These are phyloP conservation scores for Drosophila nr. perissopoda DNA, from an alignment of 2,888 invertebrate species.

Conservation along the genomic window DNA sequence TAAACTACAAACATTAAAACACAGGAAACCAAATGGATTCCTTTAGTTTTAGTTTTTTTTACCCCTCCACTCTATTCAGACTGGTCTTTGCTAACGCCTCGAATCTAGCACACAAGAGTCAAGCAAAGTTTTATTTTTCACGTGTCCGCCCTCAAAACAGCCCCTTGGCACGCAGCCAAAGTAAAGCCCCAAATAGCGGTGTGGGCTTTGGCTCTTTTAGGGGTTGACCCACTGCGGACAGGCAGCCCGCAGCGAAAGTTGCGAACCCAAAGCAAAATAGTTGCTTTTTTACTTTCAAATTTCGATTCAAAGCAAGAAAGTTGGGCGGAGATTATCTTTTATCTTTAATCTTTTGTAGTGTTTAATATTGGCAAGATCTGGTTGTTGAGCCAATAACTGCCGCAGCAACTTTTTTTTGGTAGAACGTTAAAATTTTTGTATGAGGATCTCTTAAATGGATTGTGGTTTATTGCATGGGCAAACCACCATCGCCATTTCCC, in stretches of 20 bases:
- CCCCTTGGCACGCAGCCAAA: constrained; percentile 71
- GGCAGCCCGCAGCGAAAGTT: constrained; percentile 26
- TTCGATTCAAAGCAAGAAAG: constrained; percentile 15
- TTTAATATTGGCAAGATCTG: neutral
- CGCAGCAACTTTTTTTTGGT: neutral
- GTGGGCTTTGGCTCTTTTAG: constrained; percentile 11
- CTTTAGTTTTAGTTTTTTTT: constrained; percentile 9
- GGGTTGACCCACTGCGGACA: constrained; percentile 56
- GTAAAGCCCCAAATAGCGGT: constrained; percentile 9
- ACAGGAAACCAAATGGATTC: constrained; percentile 22
- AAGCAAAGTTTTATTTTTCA: constrained; percentile 57
- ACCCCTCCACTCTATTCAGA: constrained; percentile 11
- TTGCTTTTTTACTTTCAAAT: constrained; percentile 22
- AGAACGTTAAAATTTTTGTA: constrained; percentile 25
- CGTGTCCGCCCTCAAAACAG: constrained; percentile 52
- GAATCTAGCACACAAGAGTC: constrained; percentile 58
- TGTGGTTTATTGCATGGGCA: constrained; percentile 42
- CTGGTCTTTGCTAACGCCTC: constrained; percentile 14
- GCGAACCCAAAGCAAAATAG: constrained; percentile 1
- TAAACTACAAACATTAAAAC: constrained; percentile 22
- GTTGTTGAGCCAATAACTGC: neutral
- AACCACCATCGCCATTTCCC: constrained; percentile 62
- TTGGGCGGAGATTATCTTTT: neutral
- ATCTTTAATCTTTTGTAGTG: neutral
- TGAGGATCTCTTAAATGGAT: neutral